Base-by-base conservation (phyloP, 2,797 vertebrate genomes). In the Hoplostethus atlanticus region DNA sequence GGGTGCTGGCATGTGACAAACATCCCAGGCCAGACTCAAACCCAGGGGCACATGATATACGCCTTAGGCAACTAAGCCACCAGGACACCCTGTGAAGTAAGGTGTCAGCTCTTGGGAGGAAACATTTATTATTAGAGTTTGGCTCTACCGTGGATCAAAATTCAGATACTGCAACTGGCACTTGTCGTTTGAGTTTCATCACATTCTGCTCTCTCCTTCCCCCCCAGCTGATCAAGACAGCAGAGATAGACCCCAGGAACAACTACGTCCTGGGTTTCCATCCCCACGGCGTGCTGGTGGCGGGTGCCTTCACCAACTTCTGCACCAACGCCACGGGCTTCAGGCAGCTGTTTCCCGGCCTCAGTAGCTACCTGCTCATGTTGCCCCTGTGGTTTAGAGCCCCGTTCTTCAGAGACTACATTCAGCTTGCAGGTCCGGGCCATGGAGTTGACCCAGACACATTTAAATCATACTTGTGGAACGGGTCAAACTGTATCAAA, bases 241-340 rank as follows among this genome's bases (percentile, higher is more conserved):
- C 81, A 0, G 96, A 99, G 9, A 82, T 99, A 84, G 96, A 98
- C 77, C 95, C 97, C 1, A 89, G 79, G 54, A 84, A 93, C 73
- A 99, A 99, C 89, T 99, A 99, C 50, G 3, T 99, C 3, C 31
- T 98, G 0, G 97, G 95, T 36, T 97, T 97, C 84, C 97, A 99
- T 59, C 98, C 98, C 0, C 98, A 99, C 0, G 97, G 98, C 0
- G 88, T 99, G 38, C 88, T 99, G 90, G 96, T 96, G 4, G 85
- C 91, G 0, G 97, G 98, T 48, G 96, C 95, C 64, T 98, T 98
- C 11, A 58, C 93, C 63, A 98, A 96, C 86, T 96, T 99, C 91
- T 98, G 97, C 88, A 96, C 95, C 0, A 93, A 95, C 6, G 89
- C 94, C 2, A 96, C 97, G 0, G 95, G 94, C 8, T 98, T 99